phyloP scores from a whole-genome alignment of 2,888 invertebrate species.

The Oxystoma pomonae region DNA sequence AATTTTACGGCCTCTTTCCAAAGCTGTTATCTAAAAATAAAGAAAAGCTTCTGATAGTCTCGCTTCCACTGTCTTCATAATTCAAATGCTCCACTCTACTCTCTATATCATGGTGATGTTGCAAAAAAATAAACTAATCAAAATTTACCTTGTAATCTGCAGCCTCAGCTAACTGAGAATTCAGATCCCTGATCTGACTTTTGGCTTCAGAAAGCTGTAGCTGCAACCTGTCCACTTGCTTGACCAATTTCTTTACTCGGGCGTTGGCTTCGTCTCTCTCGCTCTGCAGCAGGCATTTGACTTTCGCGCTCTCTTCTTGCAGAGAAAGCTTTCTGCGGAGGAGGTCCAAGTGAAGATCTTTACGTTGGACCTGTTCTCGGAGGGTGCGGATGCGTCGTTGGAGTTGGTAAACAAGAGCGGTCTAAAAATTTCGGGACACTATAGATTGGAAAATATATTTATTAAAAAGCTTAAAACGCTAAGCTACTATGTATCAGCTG shows the following conservation, averaged over 20 bases:
- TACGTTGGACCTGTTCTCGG: conserved; percentile 85
- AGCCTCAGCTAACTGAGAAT: conserved; percentile 79
- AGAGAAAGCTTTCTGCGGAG: conserved; percentile 81
- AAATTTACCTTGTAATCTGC: conserved; percentile 74
- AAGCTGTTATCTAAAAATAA: conserved; percentile 65
- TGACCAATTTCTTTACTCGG: conserved; percentile 73
- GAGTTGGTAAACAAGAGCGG: conserved; percentile 83
- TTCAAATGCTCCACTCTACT: too few relatives aligned
- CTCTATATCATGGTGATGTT: too few relatives aligned
- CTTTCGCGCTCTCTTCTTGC: conserved; percentile 70
- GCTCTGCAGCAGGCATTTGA: conserved; percentile 59
- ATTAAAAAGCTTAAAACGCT: too few relatives aligned
- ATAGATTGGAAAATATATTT: too few relatives aligned
- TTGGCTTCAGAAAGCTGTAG: conserved; percentile 79
- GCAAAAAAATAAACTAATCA: too few relatives aligned
- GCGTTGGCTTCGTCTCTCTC: conserved; percentile 66
- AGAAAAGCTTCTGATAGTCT: too few relatives aligned
- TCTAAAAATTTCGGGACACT: too few relatives aligned
- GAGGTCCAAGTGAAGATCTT: conserved; percentile 88
- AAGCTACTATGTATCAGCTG: too few relatives aligned
- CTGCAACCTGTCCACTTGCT: conserved; percentile 78
- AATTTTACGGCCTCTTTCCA: conserved; percentile 78
- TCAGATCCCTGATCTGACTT: conserved; percentile 75
- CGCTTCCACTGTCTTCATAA: too few relatives aligned
- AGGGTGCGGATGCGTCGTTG: conserved; percentile 82